A percentile compares a stretch with the other conserved stretches of the same genome.
phyloP scores from a whole-genome alignment of 1,140 invertebrate genomes.

The Vanessa tameamea region DNA sequence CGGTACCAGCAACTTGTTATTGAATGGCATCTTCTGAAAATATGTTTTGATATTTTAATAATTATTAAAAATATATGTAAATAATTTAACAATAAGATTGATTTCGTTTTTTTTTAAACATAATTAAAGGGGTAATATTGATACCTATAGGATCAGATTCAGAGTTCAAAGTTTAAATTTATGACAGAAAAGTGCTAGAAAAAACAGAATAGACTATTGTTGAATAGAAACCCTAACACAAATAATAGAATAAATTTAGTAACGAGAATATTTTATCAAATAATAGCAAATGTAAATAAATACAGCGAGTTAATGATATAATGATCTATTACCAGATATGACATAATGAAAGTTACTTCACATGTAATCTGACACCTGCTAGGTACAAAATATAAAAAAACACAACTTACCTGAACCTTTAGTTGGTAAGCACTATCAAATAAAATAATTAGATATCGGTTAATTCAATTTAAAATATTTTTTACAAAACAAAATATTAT shows the following conservation, averaged over 20 bases:
- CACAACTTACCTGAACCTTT: background rate
- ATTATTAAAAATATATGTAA: too few species aligned
- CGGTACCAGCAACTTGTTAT: slow-evolving; percentile 61
- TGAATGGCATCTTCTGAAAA: slow-evolving; percentile 64
- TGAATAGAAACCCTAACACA: background rate
- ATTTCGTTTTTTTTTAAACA: too few species aligned
- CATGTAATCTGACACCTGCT: slow-evolving; percentile 71
- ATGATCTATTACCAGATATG: slow-evolving; percentile 74
- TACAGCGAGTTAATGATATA: slow-evolving; percentile 37
- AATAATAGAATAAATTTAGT: background rate
- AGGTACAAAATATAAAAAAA: background rate
- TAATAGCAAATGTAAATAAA: slow-evolving; percentile 23
- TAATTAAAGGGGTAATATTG: too few species aligned
- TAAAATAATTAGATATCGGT: background rate
- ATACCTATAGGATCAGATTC: background rate
- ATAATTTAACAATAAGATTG: too few species aligned
- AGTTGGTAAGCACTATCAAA: background rate
- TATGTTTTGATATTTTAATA: background rate
- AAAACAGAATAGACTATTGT: too few species aligned
- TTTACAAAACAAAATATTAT: slow-evolving; percentile 4
- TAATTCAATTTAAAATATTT: background rate
- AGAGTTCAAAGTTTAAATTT: slow-evolving; percentile 2
- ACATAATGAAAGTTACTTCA: slow-evolving; percentile 77
- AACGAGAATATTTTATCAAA: background rate
- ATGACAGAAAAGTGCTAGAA: background rate